phyloP scores from a whole-genome alignment of 2,113 vertebrate species.

The Oreochromis tanganicae region DNA sequence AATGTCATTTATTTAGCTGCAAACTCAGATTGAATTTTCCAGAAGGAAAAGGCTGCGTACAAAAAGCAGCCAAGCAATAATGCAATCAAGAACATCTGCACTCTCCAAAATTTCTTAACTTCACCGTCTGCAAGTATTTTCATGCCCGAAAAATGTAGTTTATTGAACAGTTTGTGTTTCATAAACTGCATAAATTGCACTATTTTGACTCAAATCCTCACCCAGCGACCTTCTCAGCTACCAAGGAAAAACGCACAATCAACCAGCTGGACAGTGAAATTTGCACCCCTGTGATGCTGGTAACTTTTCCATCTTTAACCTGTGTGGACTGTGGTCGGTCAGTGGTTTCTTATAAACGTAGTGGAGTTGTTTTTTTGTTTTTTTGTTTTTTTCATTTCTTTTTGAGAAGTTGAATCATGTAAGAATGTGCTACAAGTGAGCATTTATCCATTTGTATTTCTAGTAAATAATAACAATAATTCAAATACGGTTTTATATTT shows the following conservation, averaged over 20 bases:
- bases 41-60: not conserved
- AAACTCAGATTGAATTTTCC: not conserved
- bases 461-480: not conserved
- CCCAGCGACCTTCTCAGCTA: not conserved
- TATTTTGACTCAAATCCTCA: not conserved
- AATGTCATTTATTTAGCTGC: not conserved
- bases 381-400: not conserved
- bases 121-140: not conserved
- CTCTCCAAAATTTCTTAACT: not conserved
- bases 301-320: not conserved
- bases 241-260: not conserved
- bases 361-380: accelerated
- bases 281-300: not conserved
- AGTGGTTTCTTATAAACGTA: not conserved
- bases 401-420: not conserved
- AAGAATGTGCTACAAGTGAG: not conserved
- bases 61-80: not conserved
- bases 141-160: not conserved
- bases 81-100: not conserved
- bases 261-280: not conserved
- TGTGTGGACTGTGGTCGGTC: not conserved
- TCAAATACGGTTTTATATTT: not conserved
- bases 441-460: not conserved
- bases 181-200: not conserved
- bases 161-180: not conserved